Evolutionary conservation across 2,113 vertebrate genomes (phyloP).

Genomic region (Casuarius casuarius): DNA sequence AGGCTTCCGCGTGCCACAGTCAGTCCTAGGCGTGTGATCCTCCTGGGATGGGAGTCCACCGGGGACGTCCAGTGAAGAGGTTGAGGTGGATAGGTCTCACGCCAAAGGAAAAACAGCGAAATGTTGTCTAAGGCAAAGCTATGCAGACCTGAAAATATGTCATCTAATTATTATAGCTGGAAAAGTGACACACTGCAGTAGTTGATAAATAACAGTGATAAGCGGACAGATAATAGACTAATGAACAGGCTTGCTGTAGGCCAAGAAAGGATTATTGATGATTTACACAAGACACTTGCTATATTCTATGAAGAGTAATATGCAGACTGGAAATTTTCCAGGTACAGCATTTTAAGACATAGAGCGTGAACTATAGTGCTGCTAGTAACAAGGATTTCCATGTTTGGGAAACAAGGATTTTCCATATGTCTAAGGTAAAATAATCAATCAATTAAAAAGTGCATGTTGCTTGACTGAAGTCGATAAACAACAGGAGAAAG

Average conservation of each 20-base stretch:
- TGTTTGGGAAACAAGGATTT: not conserved
- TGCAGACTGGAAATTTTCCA: not conserved
- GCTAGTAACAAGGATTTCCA: not conserved
- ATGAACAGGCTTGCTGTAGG: not conserved
- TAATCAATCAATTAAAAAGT: not conserved
- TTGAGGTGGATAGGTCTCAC: not conserved
- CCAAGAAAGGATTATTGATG: not conserved
- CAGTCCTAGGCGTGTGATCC: not conserved
- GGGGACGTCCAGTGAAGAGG: not conserved
- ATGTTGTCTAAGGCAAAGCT: not conserved
- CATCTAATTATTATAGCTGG: not conserved
- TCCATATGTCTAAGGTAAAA: not conserved
- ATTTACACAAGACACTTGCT: not conserved
- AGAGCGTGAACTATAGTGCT: not conserved
- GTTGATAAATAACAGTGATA: not conserved
- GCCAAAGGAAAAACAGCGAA: not conserved
- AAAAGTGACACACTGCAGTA: not conserved
- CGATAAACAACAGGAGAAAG: not conserved
- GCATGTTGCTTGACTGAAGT: not conserved
- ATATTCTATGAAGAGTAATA: not conserved
- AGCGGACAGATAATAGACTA: not conserved
- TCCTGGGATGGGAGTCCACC: not conserved
- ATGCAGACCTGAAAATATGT: not conserved
- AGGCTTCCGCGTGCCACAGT: accelerated
- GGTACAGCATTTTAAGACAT: not conserved